Base-by-base conservation (phyloP, 2,797 vertebrate species). In the Apodemus agrarius region DNA sequence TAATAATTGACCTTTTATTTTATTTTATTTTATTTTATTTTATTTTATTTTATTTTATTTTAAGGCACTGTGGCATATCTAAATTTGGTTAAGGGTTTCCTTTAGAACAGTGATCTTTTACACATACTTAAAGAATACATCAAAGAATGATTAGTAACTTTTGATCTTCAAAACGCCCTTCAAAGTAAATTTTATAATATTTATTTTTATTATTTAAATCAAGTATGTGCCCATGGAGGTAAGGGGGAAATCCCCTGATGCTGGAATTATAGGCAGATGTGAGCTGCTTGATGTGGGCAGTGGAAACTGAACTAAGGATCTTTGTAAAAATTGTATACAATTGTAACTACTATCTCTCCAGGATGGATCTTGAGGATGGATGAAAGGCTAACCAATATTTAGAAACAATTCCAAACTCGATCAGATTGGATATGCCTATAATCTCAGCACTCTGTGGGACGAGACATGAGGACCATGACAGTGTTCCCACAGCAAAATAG, bases 331-430 rank as follows among this genome's bases (percentile, higher is more conserved):
- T 24, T 46, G 24, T 76, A 76, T 46, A 76, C 12, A 29, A 40
- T 46, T 43, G 24, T 65, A 84, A 65, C 40, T 84, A 59, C 61
- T 34, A 84, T 21, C 61, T 65, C 29, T 84, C 59, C 8, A 84
- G 63, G n/a, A n/a, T n/a, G n/a, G n/a, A n/a, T n/a, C n/a, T n/a
- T 75, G 91, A 83, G 75, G 12, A 95, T 37, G 90, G 31, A 72
- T 88, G 63, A 93, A 94, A 96, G 52, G 61, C 52, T 88, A 95
- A 75, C 31, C 49, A 86, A 12, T 95, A 96, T 95, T 86, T 94
- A 83, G 40, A 97, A 89, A 91, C 11, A 91, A 94, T 74, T 95
- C 22, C 6, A 90, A 69, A 67, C 16, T 43, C 65, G 26, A 63
- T 37, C 37, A 57, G 46, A 67, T 9, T 19, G 63, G 24, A 31